Evolutionary conservation across 2,113 vertebrate species (phyloP).

Genomic region (Rhinichthys klamathensis): DNA sequence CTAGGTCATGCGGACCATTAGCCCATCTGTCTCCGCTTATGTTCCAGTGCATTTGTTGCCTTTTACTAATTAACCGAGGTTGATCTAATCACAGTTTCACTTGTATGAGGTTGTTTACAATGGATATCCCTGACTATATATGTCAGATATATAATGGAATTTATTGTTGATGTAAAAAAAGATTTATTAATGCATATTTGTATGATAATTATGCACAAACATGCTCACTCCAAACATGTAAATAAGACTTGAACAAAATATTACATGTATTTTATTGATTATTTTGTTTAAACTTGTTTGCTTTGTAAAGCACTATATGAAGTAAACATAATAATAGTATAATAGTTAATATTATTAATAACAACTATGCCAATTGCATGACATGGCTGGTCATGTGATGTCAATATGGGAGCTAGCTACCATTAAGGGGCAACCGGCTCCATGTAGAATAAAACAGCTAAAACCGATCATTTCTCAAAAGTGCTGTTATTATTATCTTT

Average conservation of each 20-base stretch:
- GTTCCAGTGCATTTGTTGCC: conserved; percentile 52
- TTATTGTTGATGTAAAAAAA: background rate
- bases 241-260: background rate
- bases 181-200: background rate
- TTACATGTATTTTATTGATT: background rate
- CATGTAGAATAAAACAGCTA: background rate
- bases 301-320: background rate
- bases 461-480: background rate
- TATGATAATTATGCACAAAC: background rate
- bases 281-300: background rate
- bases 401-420: background rate
- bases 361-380: background rate
- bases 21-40: conserved; percentile 58
- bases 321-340: background rate
- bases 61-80: conserved; percentile 53
- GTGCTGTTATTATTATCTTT: background rate
- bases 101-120: conserved; percentile 5
- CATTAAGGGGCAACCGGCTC: too few species aligned
- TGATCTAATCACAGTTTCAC: conserved; percentile 44
- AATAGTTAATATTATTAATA: background rate
- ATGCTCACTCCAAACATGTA: background rate
- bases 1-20: conserved; percentile 53
- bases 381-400: background rate
- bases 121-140: background rate
- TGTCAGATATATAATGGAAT: background rate